Conservation (phyloP, 2,888 invertebrate species). For the Tineola bisselliella region DNA sequence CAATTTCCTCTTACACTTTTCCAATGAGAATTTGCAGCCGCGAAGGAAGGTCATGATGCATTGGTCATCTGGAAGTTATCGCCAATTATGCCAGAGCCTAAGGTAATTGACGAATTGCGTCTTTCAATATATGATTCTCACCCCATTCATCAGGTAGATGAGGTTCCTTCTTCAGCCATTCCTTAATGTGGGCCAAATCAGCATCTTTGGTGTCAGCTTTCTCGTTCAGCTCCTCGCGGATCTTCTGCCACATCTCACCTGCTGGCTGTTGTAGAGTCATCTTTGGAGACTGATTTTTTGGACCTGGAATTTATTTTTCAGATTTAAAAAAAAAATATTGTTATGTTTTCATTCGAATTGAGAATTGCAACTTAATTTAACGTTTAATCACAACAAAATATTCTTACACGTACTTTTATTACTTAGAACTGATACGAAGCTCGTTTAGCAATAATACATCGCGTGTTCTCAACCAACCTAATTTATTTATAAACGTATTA, state of each 20-base stretch:
- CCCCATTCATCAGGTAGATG: constrained; percentile 72
- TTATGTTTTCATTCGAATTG: too few species aligned
- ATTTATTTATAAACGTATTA: too few species aligned
- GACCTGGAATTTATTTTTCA: constrained; percentile 25
- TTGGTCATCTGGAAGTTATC: constrained; percentile 82
- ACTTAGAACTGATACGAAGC: too few species aligned
- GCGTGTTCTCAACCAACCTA: too few species aligned
- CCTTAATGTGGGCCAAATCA: constrained; percentile 71
- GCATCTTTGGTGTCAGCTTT: constrained; percentile 68
- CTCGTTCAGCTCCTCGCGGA: constrained; percentile 78
- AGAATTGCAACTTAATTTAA: too few species aligned
- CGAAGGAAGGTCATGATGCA: constrained; percentile 83
- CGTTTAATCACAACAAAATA: too few species aligned
- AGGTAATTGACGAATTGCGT: too few species aligned
- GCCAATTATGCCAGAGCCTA: too few species aligned
- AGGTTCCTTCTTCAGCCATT: constrained; percentile 73
- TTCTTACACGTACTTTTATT: too few species aligned
- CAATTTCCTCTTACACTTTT: constrained; percentile 84
- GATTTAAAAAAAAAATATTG: too few species aligned
- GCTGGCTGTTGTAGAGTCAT: constrained; percentile 78
- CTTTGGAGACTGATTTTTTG: constrained; percentile 33
- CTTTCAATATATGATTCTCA: constrained; percentile 31
- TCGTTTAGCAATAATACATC: too few species aligned
- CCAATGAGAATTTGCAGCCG: constrained; percentile 87
- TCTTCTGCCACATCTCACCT: constrained; percentile 77